Evolutionary conservation across 2,888 invertebrate species (phyloP), one percentile per base, ranked within the genome.

Genomic region (Cistogaster globosa): DNA sequence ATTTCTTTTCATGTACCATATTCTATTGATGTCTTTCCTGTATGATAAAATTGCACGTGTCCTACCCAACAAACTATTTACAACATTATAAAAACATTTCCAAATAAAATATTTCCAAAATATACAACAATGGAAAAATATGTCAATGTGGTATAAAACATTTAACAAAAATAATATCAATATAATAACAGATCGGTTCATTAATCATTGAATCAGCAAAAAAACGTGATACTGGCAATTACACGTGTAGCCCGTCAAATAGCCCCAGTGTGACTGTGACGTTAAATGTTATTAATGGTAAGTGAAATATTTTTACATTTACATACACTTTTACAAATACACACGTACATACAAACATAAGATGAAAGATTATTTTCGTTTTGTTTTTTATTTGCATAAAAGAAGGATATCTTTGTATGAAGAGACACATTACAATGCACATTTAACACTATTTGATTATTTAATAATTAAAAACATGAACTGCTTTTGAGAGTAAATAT

Each of bases 171-270:
- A 78, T 55, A 78, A 78, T 74, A 72, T 71, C 42, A 57, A 65
- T 58, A 69, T 51, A 86, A 67, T 71, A 87, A 74, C 89, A 93
- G 93, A 92, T 93, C 89, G 93, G 93, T 88, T 92, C 92, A 90
- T 91, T 93, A 91, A 91, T 92, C 91, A 93, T 93, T 89, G 92
- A 92, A 89, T 91, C 92, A 87, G 92, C 92, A 88, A 92, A 91
- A 90, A 93, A 93, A 89, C 91, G 90, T 87, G 92, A 93, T 90
- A 91, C 92, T 88, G 93, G 97, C 90, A 97, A 97, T 94, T 99
- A 99, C 94, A 98, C 98, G 87, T 98, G 98, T 94, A 95, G 97
- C 91, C 98, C 99, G 89, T 97, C 97, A 90, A 99, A 98, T 94
- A 95, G 97, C 89, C 96, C 97, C 93, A 96, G 97, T 88, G 97